Evolutionary conservation across 2,113 vertebrate species (phyloP).

Genomic region (Poeciliopsis prolifica): DNA sequence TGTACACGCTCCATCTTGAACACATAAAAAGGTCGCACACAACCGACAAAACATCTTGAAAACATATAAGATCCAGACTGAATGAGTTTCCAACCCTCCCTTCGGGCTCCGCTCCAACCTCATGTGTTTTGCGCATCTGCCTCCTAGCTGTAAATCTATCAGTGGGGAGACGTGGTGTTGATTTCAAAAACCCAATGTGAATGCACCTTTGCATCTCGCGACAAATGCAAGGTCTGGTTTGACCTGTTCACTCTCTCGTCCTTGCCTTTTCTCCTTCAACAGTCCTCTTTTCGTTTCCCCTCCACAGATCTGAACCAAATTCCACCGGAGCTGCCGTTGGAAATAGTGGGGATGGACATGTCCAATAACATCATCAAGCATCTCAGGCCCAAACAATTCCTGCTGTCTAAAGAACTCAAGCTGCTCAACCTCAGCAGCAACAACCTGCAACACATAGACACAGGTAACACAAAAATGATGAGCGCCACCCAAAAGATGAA

Average conservation of each 20-base stretch:
- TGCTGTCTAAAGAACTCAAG: constrained; percentile 89
- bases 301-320: constrained; percentile 87
- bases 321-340: constrained; percentile 87
- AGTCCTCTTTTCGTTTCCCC: background rate
- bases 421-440: constrained; percentile 93
- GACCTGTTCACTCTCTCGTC: background rate
- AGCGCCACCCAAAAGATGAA: background rate
- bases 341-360: constrained; percentile 91
- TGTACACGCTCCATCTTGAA: constrained; percentile 51
- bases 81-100: constrained; percentile 18
- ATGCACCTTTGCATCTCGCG: background rate
- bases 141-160: constrained; percentile 10
- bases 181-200: background rate
- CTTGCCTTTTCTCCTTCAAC: background rate
- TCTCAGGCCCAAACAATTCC: constrained; percentile 88
- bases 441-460: constrained; percentile 85
- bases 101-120: background rate
- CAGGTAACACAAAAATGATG: constrained; percentile 75
- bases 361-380: constrained; percentile 90
- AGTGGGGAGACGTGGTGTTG: background rate
- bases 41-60: constrained; percentile 67
- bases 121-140: constrained; percentile 18
- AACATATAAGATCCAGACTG: constrained; percentile 33
- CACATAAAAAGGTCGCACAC: constrained; percentile 37
- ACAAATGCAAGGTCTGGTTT: background rate